These are phyloP conservation scores for Coptodon rendalli DNA, from an alignment of 2,113 vertebrate genomes.

Conservation along the genomic window DNA sequence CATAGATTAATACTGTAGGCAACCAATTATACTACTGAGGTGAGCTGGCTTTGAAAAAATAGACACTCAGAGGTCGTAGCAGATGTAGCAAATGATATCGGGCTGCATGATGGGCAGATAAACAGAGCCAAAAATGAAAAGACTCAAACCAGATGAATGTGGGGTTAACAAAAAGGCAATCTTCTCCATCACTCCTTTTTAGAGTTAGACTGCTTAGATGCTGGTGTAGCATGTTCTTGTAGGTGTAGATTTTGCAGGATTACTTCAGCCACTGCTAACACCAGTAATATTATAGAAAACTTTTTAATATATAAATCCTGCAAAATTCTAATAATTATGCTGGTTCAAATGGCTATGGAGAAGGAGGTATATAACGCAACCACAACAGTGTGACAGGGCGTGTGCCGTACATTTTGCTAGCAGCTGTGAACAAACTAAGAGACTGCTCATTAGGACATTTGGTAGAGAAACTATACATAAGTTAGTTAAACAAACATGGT, in stretches of 20 bases:
- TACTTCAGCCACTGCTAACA: not conserved
- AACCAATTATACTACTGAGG: slow-evolving; percentile 4
- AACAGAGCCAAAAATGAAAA: not conserved
- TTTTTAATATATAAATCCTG: not conserved
- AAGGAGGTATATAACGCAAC: not conserved
- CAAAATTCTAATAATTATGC: not conserved
- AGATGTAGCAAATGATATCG: not conserved
- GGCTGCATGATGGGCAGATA: not conserved
- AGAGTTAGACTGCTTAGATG: not conserved
- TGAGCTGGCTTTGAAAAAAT: slow-evolving; percentile 4
- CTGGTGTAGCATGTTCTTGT: not conserved
- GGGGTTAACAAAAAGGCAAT: not conserved
- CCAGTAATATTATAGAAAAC: not conserved
- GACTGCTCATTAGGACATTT: not conserved
- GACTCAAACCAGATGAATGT: not conserved
- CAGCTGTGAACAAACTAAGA: not conserved
- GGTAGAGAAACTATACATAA: not conserved
- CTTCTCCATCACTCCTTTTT: not conserved
- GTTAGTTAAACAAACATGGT: not conserved
- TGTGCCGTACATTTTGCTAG: not conserved
- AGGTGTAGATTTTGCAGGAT: not conserved
- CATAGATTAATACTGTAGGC: not conserved
- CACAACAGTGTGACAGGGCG: not conserved
- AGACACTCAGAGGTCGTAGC: not conserved
- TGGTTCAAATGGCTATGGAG: not conserved